Evolutionary conservation across 2,888 invertebrate species (phyloP).

Genomic region (Boloria euphrosyne): DNA sequence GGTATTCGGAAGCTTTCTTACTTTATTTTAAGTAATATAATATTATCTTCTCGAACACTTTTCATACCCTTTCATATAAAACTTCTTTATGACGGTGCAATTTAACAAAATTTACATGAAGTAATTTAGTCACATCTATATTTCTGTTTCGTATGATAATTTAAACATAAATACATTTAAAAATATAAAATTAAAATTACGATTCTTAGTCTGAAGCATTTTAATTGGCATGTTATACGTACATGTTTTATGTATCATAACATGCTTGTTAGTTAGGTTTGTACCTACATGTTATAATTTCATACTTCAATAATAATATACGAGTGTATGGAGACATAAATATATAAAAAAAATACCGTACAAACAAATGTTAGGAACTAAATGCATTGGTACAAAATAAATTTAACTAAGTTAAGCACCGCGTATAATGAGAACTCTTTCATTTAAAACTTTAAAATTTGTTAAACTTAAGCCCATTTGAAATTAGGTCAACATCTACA

Average conservation of each 20-base stretch:
- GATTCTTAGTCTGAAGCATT: too few relatives aligned
- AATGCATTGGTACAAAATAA: too few relatives aligned
- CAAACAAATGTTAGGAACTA: too few relatives aligned
- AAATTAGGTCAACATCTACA: conserved; percentile 13
- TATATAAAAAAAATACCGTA: too few relatives aligned
- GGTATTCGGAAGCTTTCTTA: conserved; percentile 36
- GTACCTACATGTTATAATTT: too few relatives aligned
- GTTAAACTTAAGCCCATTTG: conserved; percentile 8
- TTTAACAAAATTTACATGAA: conserved; percentile 25
- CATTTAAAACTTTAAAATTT: conserved; percentile 16
- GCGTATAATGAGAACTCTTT: background rate
- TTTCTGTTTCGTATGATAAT: conserved; percentile 2
- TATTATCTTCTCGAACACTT: conserved; percentile 21
- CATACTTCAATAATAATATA: too few relatives aligned
- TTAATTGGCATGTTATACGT: too few relatives aligned
- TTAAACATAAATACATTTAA: conserved; percentile 10
- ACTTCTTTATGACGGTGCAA: conserved; percentile 17
- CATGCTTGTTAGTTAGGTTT: too few relatives aligned
- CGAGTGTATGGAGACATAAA: too few relatives aligned
- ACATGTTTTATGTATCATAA: too few relatives aligned
- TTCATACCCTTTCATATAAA: conserved; percentile 16
- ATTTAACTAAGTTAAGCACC: too few relatives aligned
- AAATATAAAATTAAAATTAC: background rate
- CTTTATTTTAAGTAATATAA: conserved; percentile 24
- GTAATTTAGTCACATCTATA: conserved; percentile 18